Evolutionary conservation across 2,113 vertebrate species (phyloP).

Genomic region (Anguilla rostrata): DNA sequence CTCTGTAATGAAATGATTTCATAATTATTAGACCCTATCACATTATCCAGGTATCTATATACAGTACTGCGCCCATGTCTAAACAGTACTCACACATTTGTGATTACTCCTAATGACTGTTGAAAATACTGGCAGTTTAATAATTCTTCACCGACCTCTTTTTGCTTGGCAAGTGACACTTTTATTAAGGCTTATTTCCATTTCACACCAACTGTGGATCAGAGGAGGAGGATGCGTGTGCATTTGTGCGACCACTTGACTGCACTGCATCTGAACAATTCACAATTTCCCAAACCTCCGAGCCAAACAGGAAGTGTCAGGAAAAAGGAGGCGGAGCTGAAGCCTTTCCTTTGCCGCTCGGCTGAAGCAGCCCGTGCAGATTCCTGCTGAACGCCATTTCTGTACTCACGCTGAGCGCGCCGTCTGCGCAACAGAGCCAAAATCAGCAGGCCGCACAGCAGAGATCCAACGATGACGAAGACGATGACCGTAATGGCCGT

Average conservation of each 20-base stretch:
- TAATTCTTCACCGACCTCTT: background rate
- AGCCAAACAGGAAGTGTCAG: background rate
- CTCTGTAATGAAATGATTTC: background rate
- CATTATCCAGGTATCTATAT: background rate
- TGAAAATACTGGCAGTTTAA: background rate
- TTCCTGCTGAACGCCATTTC: background rate
- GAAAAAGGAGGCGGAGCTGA: background rate
- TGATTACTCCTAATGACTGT: background rate
- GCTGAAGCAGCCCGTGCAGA: background rate
- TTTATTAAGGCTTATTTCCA: background rate
- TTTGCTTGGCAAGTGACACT: no score
- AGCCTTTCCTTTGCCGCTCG: background rate
- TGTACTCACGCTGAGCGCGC: slow-evolving; percentile 45
- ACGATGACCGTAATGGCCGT: slow-evolving; percentile 13
- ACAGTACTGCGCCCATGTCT: background rate
- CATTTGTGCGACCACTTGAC: no score
- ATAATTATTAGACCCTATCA: background rate
- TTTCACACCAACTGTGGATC: background rate
- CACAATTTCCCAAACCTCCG: background rate
- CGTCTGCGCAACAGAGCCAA: background rate
- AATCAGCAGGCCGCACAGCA: slow-evolving; percentile 57
- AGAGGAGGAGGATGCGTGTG: no score
- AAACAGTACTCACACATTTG: background rate
- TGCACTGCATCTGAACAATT: background rate
- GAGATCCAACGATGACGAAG: slow-evolving; percentile 58